These are phyloP conservation scores for Labroides dimidiatus DNA, from an alignment of 2,797 vertebrate genomes.

Conservation along the genomic window DNA sequence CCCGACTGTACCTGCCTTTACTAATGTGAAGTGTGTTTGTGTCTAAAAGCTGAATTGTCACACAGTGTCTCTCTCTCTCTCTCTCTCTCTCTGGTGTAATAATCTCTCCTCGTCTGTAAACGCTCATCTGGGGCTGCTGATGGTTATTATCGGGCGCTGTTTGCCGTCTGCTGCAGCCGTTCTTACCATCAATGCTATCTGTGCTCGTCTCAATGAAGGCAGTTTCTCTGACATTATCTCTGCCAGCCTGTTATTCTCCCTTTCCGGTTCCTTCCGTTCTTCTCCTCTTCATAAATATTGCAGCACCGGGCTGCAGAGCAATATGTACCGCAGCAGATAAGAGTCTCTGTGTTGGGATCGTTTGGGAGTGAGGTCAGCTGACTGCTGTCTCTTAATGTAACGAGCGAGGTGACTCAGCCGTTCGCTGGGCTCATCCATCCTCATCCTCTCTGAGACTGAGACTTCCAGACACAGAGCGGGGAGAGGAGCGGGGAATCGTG, in stretches of 20 bases:
- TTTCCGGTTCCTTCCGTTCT: neutral
- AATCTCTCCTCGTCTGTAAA: constrained; percentile 14
- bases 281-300: constrained; percentile 27
- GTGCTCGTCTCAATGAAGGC: constrained; percentile 10
- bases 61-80: too few species aligned
- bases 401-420: constrained; percentile 6
- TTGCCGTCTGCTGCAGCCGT: too few species aligned
- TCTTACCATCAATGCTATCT: neutral
- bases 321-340: neutral
- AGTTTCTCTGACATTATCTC: constrained; percentile 10
- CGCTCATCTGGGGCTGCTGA: constrained; percentile 1
- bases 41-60: too few species aligned
- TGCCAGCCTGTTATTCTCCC: constrained; percentile 9
- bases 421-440: neutral
- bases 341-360: constrained; percentile 1
- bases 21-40: too few species aligned
- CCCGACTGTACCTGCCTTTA: too few species aligned
- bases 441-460: too few species aligned
- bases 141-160: constrained; percentile 14
- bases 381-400: neutral
- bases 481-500: neutral
- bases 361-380: neutral
- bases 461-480: too few species aligned
- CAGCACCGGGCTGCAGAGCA: constrained; percentile 19
- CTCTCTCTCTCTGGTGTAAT: neutral